Percentiles rank a stretch among this genome's conserved stretches.
Evolutionary conservation across 2,797 vertebrate genomes (phyloP).

Genomic region (Lacerta agilis): DNA sequence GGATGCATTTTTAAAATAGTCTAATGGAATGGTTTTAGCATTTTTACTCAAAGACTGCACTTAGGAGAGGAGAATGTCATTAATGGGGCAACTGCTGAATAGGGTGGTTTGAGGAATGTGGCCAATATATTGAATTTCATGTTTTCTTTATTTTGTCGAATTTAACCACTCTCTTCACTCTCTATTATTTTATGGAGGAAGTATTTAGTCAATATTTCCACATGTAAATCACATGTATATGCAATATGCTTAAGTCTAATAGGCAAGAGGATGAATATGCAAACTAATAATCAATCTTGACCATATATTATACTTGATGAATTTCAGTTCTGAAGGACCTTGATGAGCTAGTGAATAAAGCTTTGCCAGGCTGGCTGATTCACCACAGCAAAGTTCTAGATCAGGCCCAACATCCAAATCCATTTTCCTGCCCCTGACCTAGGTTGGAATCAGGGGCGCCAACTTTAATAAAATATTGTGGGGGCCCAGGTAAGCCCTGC

Average conservation of each 20-base stretch:
- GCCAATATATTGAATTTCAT: not conserved
- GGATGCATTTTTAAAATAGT: not conserved
- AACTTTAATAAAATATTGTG: no score
- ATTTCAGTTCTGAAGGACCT: not conserved
- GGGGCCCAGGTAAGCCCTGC: no score
- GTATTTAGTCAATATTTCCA: slow-evolving; percentile 10
- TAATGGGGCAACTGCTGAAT: slow-evolving; percentile 1
- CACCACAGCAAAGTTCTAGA: not conserved
- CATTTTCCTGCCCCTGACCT: not conserved
- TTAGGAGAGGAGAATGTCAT: not conserved
- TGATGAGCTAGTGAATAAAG: not conserved
- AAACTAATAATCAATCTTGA: not conserved
- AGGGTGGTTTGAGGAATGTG: not conserved
- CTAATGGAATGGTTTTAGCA: not conserved
- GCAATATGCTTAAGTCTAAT: not conserved
- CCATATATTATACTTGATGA: not conserved
- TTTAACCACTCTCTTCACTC: not conserved
- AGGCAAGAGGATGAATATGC: not conserved
- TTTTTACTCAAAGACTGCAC: slow-evolving; percentile 3
- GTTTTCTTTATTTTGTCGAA: not conserved
- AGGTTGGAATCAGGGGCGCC: no score
- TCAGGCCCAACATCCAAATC: not conserved
- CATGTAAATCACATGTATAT: not conserved
- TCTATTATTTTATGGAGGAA: not conserved
- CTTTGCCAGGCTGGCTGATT: not conserved